Base-by-base conservation (phyloP, 2,888 invertebrate species). In the Hartigia nigra region DNA sequence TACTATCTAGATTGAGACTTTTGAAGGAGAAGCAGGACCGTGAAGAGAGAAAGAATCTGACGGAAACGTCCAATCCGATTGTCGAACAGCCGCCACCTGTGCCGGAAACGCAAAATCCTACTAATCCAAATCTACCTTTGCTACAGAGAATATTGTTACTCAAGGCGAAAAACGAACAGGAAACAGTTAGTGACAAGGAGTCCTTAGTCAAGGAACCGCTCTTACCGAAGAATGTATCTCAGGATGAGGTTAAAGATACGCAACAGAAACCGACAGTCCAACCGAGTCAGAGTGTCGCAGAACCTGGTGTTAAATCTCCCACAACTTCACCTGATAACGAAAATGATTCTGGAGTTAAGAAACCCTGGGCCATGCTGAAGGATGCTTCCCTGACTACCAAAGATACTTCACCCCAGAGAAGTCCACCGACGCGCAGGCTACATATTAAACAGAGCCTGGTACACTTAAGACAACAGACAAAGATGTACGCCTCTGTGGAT, bases 21-120 rank as follows among this genome's bases (percentile, higher is more conserved):
- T 93, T 97, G 0, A 97, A 97, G 91, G 97, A 97, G 90, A 97
- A 97, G 91, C 97, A 97, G 92, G 96, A 95, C 85, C 91, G 91
- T 34, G 93, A 93, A 78, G 92, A 91, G 75, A 88, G 82, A 39
- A 85, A 86, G 5, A 90, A 85, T 69, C 80, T 91, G 12, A 84
- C 89, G 85, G 90, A 91, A 4, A 79, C 81, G 0, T 80, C 85
- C n/a, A 80, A 83, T 76, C 87, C 84, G 69, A 82, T 84, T 31
- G 80, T 82, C 31, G 87, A 86, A 4, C 83, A 85, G 75, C 84
- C 85, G 0, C 81, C 82, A 80, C 34, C 80, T 74, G 31, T 81
- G 76, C 34, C 78, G 74, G 82, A 85, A 76, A 69, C 77, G 76
- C 81, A 83, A 80, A 70, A 75, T 77, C 87, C 88, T 0, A 87